Base-by-base conservation (phyloP, 2,888 invertebrate genomes). In the Koerneria pararmatus region DNA sequence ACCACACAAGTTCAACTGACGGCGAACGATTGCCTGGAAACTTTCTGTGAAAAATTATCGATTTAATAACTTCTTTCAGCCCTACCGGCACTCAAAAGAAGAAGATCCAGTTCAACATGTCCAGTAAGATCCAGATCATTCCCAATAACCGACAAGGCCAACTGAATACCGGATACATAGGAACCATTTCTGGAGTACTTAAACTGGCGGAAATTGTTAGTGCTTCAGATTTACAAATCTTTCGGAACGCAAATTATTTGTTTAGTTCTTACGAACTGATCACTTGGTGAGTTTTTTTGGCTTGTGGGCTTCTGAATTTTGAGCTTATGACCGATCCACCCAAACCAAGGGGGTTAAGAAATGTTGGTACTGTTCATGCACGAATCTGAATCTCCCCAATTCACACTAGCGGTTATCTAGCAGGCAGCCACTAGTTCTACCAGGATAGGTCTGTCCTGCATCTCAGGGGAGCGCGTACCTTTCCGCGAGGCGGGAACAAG, bases 161-260 rank as follows among this genome's bases (percentile, higher is more conserved):
- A 62, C 72, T 82, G 31, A 82, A 82, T 69, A 82, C 80, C 34
- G 78, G 76, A 32, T 82, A 71, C 67, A 59, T 82, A 66, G 74
- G 72, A 6, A 82, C 82, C 29, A 66, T 83, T 8, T 78, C 74
- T 11, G 82, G 82, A 54, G 77, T 80, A 5, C 68, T 82, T 37
- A 82, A 82, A 66, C 54, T 82, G 41, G 80, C 77, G 29, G 80
- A 82, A 69, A 75, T 82, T 65, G 80, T 80, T 92, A 69, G 75
- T 71, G 6, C 6, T 3, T 29, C 22, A n/a, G n/a, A n/a, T n/a
- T n/a, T n/a, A n/a, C n/a, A n/a, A n/a, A n/a, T n/a, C n/a, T n/a
- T n/a, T n/a, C n/a, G n/a, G n/a, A n/a, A n/a, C n/a, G n/a, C n/a
- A n/a, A n/a, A n/a, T n/a, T n/a, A n/a, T n/a, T n/a, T n/a, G n/a